Conservation (phyloP, 2,113 vertebrate species). For the Papio anubis region DNA sequence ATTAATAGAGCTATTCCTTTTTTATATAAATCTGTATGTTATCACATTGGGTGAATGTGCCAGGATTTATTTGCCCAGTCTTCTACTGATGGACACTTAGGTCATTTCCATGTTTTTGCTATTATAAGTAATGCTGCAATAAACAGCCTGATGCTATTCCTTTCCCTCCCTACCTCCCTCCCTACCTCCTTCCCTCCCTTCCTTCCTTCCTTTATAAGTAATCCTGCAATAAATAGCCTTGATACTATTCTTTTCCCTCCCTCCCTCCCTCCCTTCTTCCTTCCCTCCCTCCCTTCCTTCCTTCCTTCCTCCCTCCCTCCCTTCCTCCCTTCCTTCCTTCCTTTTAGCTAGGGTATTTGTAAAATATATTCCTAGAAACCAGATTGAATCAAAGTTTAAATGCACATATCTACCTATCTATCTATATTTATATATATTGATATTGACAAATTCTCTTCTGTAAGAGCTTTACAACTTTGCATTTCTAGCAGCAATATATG, state of each 20-base stretch:
- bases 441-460: not conserved
- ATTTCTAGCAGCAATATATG: not conserved
- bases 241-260: not conserved
- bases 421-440: not conserved
- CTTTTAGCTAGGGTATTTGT: not conserved
- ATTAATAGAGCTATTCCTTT: not conserved
- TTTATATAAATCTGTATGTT: not conserved
- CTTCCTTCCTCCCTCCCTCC: not conserved
- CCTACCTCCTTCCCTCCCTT: accelerated
- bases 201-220: not conserved
- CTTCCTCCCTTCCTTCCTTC: not conserved
- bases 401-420: not conserved
- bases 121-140: not conserved
- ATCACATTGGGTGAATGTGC: not conserved
- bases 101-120: not conserved
- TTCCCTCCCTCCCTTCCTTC: not conserved
- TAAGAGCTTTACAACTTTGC: not conserved
- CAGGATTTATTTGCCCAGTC: not conserved
- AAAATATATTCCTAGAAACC: not conserved
- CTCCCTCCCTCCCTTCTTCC: not conserved
- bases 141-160: not conserved
- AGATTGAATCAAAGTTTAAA: not conserved
- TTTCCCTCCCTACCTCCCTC: accelerated
- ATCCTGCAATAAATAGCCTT: not conserved
- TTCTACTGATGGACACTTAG: not conserved